Base-by-base conservation (phyloP, 2,888 invertebrate species). In the Iphiclides podalirius region DNA sequence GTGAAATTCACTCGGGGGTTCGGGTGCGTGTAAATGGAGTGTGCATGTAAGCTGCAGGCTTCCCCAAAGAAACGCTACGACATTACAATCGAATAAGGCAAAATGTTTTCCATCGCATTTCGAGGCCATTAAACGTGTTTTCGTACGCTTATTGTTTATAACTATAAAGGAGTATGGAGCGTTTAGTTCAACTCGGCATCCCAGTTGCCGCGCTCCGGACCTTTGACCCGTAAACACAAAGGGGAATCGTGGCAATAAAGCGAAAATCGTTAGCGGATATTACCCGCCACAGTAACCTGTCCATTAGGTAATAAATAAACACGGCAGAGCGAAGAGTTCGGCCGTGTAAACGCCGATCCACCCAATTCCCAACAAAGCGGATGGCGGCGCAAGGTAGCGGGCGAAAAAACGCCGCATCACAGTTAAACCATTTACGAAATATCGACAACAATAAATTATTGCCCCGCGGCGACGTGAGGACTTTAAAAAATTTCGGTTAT, bases 401-500 rank as follows among this genome's bases (percentile, higher is more conserved):
- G 50, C 60, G 70, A 70, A 79, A 84, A 86, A 86, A 75, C 68
- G 85, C 83, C 70, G 67, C 77, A 76, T 88, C 88, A 88, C 75
- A 86, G 78, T 77, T 72, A 71, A 87, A 87, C 84, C 85, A 85
- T 87, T 88, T 87, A 88, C 86, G 83, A 82, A 86, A 84, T 85
- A 87, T 88, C 78, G 87, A 84, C 85, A 86, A 86, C 87, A 87
- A 87, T 87, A 82, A 83, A 72, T 75, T 74, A 70, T 70, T 66
- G 70, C 69, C 67, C 66, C 60, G 45, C 60, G 64, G 57, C 60
- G 64, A 68, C 64, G 57, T 60, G 64, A 68, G 78, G 81, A 84
- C 78, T 84, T 87, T 86, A 85, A 87, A 87, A 87, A 88, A 87
- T 82, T 79, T 72, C 82, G 70, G 85, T 86, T 88, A 88, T 88